Percentiles rank a stretch among this genome's conserved stretches.
Evolutionary conservation across 92 coral and sea anemone genomes (phyloP).

Genomic region (Diadumene lineata): DNA sequence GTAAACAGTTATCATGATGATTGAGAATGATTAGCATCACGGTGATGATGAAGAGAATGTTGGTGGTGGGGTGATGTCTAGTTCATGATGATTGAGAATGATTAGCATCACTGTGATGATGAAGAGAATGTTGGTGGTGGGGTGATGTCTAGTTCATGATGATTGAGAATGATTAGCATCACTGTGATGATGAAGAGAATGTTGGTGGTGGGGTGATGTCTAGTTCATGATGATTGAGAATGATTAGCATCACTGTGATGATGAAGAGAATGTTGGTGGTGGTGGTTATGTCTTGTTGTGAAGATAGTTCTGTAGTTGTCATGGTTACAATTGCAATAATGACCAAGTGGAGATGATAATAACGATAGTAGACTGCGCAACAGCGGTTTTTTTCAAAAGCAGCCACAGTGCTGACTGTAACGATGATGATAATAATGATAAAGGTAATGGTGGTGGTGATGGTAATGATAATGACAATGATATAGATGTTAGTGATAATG

Average conservation of each 20-base stretch:
- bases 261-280: neutral
- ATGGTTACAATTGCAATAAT: neutral
- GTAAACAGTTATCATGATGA: neutral
- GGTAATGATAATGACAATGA: neutral
- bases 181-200: neutral
- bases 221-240: neutral
- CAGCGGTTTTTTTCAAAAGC: too few species aligned
- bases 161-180: too few species aligned
- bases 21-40: too few species aligned
- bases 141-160: too few species aligned
- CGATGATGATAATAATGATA: neutral
- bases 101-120: too few species aligned
- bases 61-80: neutral
- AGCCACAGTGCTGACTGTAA: neutral
- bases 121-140: neutral
- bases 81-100: too few species aligned
- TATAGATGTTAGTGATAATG: too few species aligned
- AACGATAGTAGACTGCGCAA: neutral
- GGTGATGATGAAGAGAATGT: neutral
- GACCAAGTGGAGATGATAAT: neutral
- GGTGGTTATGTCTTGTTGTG: too few species aligned
- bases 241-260: neutral
- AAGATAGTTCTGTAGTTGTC: too few species aligned
- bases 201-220: neutral
- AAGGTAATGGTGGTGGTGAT: neutral